Base-by-base conservation (phyloP, 2,113 vertebrate species). In the Quiscalus mexicanus region DNA sequence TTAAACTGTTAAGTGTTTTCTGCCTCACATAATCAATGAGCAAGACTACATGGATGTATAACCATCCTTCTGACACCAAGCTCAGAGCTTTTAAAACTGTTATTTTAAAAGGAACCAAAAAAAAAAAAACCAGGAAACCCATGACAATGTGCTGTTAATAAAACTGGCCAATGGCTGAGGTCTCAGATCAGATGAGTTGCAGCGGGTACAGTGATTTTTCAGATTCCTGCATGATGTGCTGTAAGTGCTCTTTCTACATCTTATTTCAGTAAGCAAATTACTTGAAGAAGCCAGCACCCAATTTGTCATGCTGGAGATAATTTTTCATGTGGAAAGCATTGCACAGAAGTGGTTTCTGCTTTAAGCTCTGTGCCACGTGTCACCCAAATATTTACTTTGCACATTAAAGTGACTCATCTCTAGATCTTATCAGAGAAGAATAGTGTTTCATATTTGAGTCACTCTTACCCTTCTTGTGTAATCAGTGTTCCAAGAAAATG, bases 361-460 rank as follows among this genome's bases (percentile, higher is more conserved):
- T 45, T 55, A 18, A 75, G 81, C 62, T 65, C 1, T 5, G 37
- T 53, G 65, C 82, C 87, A 82, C 4, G 4, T 73, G 91, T 41
- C 82, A 83, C 85, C 52, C 75, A 90, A 73, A 88, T 93, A 88
- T 93, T 94, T 79, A 83, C 37, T 76, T 62, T 79, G 53, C 53
- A 69, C 67, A 35, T 79, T 79, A 74, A 53, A 89, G 31, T 24
- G 71, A 58, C 58, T 33, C 73, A 90, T 85, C 84, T 76, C 53
- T 9, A 80, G 87, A 94, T 90, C 35, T 82, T 89, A 94, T 96
- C 84, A 74, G 65, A 59, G 80, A 27, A 79, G 74, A 91, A 69
- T 21, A 14, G 42, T 82, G 70, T 42, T 79, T 89, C 82, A 45
- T 23, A 35, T 28, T 4, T 95, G 94, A 95, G 78, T 96, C 79